Conservation (phyloP, 1,140 invertebrate genomes). For the Nautilus pompilius region DNA sequence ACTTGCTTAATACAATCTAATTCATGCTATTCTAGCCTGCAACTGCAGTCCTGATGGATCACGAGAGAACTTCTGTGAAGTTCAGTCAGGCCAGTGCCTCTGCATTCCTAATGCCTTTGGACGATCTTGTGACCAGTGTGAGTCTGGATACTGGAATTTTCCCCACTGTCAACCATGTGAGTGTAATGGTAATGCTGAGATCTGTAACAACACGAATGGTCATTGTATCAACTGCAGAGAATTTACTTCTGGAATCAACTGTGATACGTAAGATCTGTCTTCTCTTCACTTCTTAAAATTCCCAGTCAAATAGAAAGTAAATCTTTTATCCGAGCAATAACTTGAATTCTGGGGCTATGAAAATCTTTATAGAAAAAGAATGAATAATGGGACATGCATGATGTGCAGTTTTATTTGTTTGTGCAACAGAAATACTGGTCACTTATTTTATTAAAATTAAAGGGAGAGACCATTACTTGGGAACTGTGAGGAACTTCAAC, state of each 20-base stretch:
- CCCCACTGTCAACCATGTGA: conserved; percentile 91
- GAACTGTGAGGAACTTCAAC: too few species aligned
- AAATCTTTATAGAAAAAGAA: too few species aligned
- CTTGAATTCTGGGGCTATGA: too few species aligned
- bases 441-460: too few species aligned
- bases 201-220: conserved; percentile 89
- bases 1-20: neutral
- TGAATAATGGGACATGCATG: too few species aligned
- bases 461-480: neutral
- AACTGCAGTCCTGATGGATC: conserved; percentile 94
- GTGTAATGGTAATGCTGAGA: conserved; percentile 95
- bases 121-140: conserved; percentile 68
- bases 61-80: conserved; percentile 92
- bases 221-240: conserved; percentile 85
- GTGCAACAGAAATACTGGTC: too few species aligned
- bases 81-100: conserved; percentile 86
- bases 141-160: conserved; percentile 64
- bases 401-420: too few species aligned
- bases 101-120: conserved; percentile 90
- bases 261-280: conserved; percentile 66
- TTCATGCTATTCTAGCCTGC: conserved; percentile 65
- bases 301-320: too few species aligned
- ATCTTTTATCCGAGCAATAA: too few species aligned
- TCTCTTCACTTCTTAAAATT: neutral
- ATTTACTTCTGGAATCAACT: conserved; percentile 81